Conservation (phyloP, 1,140 invertebrate genomes). For the Melipona quadrifasciata region DNA sequence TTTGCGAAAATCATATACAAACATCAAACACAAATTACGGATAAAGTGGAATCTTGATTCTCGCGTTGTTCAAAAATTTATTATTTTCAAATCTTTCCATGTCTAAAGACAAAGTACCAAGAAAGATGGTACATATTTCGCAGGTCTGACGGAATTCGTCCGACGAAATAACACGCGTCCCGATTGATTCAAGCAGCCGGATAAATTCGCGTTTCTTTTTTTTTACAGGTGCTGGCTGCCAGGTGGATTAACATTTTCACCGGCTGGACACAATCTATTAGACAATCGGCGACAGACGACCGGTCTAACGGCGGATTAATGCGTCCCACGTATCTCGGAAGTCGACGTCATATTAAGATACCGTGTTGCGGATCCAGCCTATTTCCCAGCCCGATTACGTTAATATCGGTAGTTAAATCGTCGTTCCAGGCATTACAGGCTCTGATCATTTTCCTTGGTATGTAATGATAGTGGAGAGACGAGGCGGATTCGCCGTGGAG, state of each 20-base stretch:
- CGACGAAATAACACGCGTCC: background rate
- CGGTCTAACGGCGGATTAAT: background rate
- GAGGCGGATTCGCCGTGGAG: background rate
- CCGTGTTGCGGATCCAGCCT: background rate
- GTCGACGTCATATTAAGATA: slow-evolving; percentile 12
- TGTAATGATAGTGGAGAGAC: background rate
- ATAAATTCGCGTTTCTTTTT: background rate
- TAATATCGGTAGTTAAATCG: background rate
- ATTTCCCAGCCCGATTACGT: slow-evolving; percentile 1
- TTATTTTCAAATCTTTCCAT: too few relatives aligned
- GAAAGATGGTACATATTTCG: background rate
- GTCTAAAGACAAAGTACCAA: too few relatives aligned
- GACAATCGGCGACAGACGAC: slow-evolving; percentile 1
- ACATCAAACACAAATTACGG: too few relatives aligned
- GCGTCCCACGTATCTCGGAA: background rate
- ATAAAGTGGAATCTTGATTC: too few relatives aligned
- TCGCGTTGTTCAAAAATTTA: too few relatives aligned
- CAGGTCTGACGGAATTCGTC: background rate
- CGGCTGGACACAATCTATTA: slow-evolving; percentile 12
- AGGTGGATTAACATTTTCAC: slow-evolving; percentile 4
- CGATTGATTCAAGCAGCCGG: slow-evolving; percentile 22
- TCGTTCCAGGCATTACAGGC: background rate
- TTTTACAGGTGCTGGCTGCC: background rate
- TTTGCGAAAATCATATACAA: too few relatives aligned
- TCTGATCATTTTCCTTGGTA: background rate